Evolutionary conservation across 2,888 invertebrate species (phyloP), one percentile per base, ranked within the genome.

Genomic region (Lagria hirta): DNA sequence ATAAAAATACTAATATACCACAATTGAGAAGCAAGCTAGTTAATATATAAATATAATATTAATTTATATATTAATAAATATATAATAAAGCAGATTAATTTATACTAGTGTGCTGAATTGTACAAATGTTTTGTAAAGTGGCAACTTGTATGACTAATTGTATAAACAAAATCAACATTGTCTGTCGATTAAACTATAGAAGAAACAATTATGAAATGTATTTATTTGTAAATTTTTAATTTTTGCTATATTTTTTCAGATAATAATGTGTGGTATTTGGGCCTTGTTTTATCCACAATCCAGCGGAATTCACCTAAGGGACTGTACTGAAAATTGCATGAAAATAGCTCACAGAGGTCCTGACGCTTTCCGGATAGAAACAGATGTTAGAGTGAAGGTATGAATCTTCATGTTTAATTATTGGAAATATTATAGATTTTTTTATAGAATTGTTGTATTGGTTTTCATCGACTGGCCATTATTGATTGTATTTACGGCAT

Each of bases 211-310:
- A n/a, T n/a, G n/a, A n/a, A n/a, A n/a, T n/a, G n/a, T n/a, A 4
- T 18, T 18, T 18, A 6, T 6, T 18, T 18, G 7, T n/a, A 14
- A 20, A 41, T 17, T 33, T 38, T 23, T 12, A 16, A 30, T 18
- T 30, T 40, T 24, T 15, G 15, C 4, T 18, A 18, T 4, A 18
- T 18, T 18, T 18, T 18, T 18, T 18, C 10, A 3, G 11, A 34
- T 5, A 52, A 43, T n/a, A 54, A 86, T 86, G 86, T 87, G 86
- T 65, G 86, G 86, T 49, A 85, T 87, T 68, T 87, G 86, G 86
- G 85, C 84, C 45, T 66, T 84, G 35, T 86, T 86, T 66, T 86
- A 86, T 10, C 41, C 41, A 12, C 66, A 79, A 15, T 74, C 78
- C 13, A 73, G 75, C 6, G 77, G 80, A 37, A 7, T 41, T 10